Evolutionary conservation across 2,888 invertebrate genomes (phyloP).

Genomic region (Drosophila birchii): DNA sequence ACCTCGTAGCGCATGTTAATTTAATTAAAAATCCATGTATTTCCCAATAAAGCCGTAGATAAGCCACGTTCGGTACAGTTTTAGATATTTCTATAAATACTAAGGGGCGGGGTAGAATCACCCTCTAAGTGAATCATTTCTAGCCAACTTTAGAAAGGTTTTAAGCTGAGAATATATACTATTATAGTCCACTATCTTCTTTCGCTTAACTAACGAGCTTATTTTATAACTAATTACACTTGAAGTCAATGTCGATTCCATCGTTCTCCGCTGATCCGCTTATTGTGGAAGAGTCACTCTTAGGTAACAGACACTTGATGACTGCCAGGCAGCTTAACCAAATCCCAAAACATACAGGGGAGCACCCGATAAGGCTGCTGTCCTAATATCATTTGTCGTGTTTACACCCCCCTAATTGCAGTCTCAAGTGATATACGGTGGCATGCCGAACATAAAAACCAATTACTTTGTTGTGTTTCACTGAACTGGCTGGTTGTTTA

Average conservation of each 20-base stretch:
- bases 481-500: background rate
- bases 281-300: slow-evolving; percentile 36
- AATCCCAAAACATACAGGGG: slow-evolving; percentile 29
- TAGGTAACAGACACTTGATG: slow-evolving; percentile 40
- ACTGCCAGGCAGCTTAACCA: slow-evolving; percentile 25
- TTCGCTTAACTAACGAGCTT: slow-evolving; percentile 22
- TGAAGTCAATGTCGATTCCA: slow-evolving; percentile 32
- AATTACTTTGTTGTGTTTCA: slow-evolving; percentile 9
- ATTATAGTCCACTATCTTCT: slow-evolving; percentile 8
- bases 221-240: slow-evolving; percentile 33
- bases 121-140: slow-evolving; percentile 21
- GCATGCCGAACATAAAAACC: slow-evolving; percentile 6
- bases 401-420: slow-evolving; percentile 45
- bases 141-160: background rate
- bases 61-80: slow-evolving; percentile 28
- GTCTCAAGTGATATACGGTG: slow-evolving; percentile 37
- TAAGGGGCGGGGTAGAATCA: slow-evolving; percentile 5
- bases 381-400: slow-evolving; percentile 33
- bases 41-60: slow-evolving; percentile 36
- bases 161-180: background rate
- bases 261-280: slow-evolving; percentile 35
- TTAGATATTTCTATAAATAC: slow-evolving; percentile 50
- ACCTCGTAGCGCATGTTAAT: slow-evolving; percentile 47
- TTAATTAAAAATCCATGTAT: slow-evolving; percentile 64
- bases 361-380: slow-evolving; percentile 52